Base-by-base conservation (phyloP, 2,888 invertebrate species). In the Zhuqinia jingwanae region DNA sequence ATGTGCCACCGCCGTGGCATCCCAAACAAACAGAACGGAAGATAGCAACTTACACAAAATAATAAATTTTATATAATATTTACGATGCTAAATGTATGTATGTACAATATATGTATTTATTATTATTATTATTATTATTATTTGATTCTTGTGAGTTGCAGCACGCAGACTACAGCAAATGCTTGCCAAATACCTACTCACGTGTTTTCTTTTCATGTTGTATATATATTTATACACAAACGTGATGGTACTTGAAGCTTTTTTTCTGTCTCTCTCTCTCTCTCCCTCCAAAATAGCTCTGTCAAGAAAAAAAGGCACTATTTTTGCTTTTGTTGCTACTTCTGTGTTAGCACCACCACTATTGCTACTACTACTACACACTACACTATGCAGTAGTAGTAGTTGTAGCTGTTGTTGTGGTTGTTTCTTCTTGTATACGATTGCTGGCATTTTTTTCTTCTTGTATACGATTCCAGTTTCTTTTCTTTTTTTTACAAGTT, bases 1-100 rank as follows among this genome's bases (percentile, higher is more conserved):
- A 11, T 50, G 25, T 17, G 25, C 47, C 22, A 47, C 22, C 45
- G 42, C 68, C 27, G 65, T 30, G 30, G 15, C 68, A 70, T 1
- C 1, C 15, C 63, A 70, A n/a, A 70, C 68, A 70, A 70, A 45
- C 68, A 70, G 30, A 70, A 70, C 47, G 65, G 68, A 70, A 36
- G 8, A 36, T 36, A 36, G 36, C 36, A 36, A 36, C 8, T 8
- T 36, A 36, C 8, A 36, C 36, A 36, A 36, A 15, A 15, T n/a
- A 15, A 50, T 50, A 50, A 15, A 50, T 50, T n/a, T 50, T 13
- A 36, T 36, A 36, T 36, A 36, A 36, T 36, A 36, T 36, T 36
- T 36, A 36, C 36, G 36, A 36, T 8, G 36, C 5, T 11, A 5
- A 42, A 36, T 36, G 36, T 6, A 6, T 3, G 8, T 36, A 36